These are phyloP conservation scores for Netelia melanura DNA, from an alignment of 2,888 invertebrate genomes.

Conservation along the genomic window DNA sequence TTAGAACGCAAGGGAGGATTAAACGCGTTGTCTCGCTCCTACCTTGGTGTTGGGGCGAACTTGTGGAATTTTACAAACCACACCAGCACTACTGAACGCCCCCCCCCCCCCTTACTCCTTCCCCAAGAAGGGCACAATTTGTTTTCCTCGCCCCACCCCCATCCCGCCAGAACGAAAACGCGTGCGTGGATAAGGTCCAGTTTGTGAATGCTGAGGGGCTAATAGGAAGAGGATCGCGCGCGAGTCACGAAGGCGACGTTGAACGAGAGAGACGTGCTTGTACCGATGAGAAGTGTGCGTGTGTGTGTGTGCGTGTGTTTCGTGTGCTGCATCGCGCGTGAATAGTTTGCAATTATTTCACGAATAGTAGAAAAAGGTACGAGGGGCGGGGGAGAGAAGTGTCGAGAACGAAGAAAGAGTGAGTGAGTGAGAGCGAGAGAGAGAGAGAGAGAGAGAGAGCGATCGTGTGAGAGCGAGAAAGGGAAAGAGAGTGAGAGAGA, in stretches of 20 bases:
- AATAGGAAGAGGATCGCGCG: constrained; percentile 34
- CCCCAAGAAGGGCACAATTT: background rate
- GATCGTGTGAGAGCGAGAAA: constrained; percentile 1
- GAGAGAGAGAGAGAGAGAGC: constrained; percentile 16
- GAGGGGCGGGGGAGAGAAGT: constrained; percentile 20
- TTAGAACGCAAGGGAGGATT: background rate
- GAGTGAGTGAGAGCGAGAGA: constrained; percentile 22
- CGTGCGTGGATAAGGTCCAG: constrained; percentile 30
- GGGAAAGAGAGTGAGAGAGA: constrained; percentile 24
- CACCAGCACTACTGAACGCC: background rate
- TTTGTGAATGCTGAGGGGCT: constrained; percentile 21
- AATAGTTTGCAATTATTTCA: constrained; percentile 58
- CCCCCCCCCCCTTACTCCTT: constrained; percentile 6
- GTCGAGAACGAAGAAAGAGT: constrained; percentile 11
- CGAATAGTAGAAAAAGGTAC: constrained; percentile 40
- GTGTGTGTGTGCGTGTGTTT: constrained; percentile 25
- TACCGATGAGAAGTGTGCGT: constrained; percentile 22
- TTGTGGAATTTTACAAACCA: constrained; percentile 36
- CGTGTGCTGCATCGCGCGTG: background rate
- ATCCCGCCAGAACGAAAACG: constrained; percentile 13
- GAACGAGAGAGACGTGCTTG: constrained; percentile 40
- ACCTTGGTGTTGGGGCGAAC: constrained; percentile 13
- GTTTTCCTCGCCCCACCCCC: background rate
- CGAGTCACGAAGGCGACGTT: constrained; percentile 24
- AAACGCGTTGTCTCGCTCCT: background rate